A percentile compares a stretch with the other conserved stretches of the same genome.
Evolutionary conservation across 2,797 vertebrate genomes (phyloP).

Genomic region (Lateolabrax maculatus): DNA sequence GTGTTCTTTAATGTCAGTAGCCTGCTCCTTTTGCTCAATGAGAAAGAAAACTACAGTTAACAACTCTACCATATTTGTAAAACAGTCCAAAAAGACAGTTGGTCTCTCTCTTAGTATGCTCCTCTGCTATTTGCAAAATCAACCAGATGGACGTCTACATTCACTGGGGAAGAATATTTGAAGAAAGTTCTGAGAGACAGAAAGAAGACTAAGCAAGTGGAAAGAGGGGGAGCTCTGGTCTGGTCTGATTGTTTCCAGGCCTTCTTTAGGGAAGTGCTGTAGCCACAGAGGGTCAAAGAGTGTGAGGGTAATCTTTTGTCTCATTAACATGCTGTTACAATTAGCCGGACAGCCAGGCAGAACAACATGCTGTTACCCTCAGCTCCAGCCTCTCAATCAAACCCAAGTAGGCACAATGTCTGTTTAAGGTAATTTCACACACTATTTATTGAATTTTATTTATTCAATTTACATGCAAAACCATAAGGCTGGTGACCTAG

Average conservation of each 20-base stretch:
- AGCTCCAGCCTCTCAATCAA: conserved; percentile 39
- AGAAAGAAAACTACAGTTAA: conserved; percentile 46
- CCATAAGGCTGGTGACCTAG: neutral
- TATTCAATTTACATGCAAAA: conserved; percentile 14
- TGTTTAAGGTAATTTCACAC: conserved; percentile 6
- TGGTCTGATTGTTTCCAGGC: conserved; percentile 70
- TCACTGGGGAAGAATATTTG: conserved; percentile 3
- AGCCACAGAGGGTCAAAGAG: conserved; percentile 61
- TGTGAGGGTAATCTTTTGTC: conserved; percentile 57
- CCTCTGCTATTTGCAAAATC: conserved; percentile 31
- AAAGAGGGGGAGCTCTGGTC: conserved; percentile 34
- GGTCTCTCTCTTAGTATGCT: conserved; percentile 16
- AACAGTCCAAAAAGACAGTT: conserved; percentile 34
- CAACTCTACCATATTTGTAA: conserved; percentile 40
- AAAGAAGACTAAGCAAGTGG: conserved; percentile 39
- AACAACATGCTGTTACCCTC: conserved; percentile 35
- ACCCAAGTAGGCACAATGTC: conserved; percentile 15
- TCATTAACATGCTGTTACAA: conserved; percentile 74
- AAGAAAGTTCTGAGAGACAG: conserved; percentile 26
- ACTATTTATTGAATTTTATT: neutral
- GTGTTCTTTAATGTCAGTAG: conserved; percentile 48
- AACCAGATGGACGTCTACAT: conserved; percentile 26
- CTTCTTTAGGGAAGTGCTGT: conserved; percentile 54
- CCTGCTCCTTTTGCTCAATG: conserved; percentile 22
- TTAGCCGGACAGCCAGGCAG: conserved; percentile 53